Evolutionary conservation across 2,113 vertebrate genomes (phyloP).

Genomic region (Rhinoptilus africanus): DNA sequence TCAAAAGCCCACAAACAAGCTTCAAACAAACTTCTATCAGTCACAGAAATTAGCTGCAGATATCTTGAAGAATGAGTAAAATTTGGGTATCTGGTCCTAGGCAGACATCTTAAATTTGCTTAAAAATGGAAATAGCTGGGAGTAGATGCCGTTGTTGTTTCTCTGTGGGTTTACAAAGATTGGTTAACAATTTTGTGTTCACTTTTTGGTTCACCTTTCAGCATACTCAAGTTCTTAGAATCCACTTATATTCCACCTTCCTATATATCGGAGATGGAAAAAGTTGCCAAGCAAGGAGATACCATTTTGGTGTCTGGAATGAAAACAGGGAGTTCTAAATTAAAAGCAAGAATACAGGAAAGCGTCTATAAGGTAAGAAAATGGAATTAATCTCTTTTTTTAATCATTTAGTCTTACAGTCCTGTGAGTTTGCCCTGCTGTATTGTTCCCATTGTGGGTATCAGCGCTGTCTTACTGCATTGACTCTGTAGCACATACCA

Average conservation of each 20-base stretch:
- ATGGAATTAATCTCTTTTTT: neutral
- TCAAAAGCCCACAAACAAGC: neutral
- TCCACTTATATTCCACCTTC: constrained; percentile 89
- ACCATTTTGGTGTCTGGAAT: constrained; percentile 80
- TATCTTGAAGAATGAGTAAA: neutral
- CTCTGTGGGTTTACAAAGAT: neutral
- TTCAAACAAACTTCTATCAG: constrained; percentile 21
- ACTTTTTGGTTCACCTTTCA: constrained; percentile 45
- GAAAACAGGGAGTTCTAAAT: constrained; percentile 80
- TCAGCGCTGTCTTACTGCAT: neutral
- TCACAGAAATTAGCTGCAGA: constrained; percentile 1
- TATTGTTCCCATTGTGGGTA: neutral
- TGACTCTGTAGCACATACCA: neutral
- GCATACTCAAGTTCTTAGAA: constrained; percentile 91
- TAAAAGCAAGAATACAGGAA: constrained; percentile 79
- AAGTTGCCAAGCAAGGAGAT: constrained; percentile 90
- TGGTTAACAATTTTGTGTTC: neutral
- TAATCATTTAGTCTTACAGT: neutral
- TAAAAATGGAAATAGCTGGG: neutral
- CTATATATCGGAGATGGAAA: constrained; percentile 96
- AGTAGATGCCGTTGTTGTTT: neutral
- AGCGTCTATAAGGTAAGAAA: constrained; percentile 73
- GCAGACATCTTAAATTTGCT: neutral
- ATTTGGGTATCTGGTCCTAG: neutral
- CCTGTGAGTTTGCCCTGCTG: neutral